Evolutionary conservation across 2,113 vertebrate species (phyloP), one percentile per base, ranked within the genome.

Genomic region (Poecile atricapillus): DNA sequence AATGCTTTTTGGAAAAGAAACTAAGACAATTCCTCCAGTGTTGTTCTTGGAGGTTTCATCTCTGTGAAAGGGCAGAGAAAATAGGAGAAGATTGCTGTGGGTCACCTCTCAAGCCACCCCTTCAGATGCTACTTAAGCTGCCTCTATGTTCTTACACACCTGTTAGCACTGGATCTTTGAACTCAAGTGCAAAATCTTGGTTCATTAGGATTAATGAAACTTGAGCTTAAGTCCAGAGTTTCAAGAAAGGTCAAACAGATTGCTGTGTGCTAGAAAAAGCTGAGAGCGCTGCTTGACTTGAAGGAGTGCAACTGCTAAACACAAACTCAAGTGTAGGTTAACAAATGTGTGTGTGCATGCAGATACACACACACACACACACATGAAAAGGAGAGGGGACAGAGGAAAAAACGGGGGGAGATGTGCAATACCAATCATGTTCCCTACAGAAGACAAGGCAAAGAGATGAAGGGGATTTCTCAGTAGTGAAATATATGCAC

Each of bases 381-480:
- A 31, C 9, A 25, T 2, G 13, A 31, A 73, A 47, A 63, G 31
- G 14, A 3, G 4, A 10, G 7, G 8, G 4, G 7, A 49, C 1
- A 59, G 24, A 47, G 37, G 31, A 4, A 17, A 78, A 92, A 35
- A 55, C 14, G 14, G 14, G 7, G 18, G 7, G 4, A 22, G 17
- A 35, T 27, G 28, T 18, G 15, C 37, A 53, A 44, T 65, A 43
- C 6, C 11, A 43, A 25, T 56, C 11, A 12, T n/a, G n/a, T 50
- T 87, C 35, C 33, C 58, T 77, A n/a, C 16, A 6, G 53, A 39
- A 79, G 39, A 58, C 19, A 52, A 59, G 82, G 55, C 18, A 58
- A 93, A 62, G 65, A 53, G 41, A 33, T 27, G 46, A 93, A 84
- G 15, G 18, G 58, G n/a, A 87, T 87, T 96, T 95, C 93, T 76